Conservation (phyloP, 2,797 vertebrate species). For the Gambelia wislizenii region DNA sequence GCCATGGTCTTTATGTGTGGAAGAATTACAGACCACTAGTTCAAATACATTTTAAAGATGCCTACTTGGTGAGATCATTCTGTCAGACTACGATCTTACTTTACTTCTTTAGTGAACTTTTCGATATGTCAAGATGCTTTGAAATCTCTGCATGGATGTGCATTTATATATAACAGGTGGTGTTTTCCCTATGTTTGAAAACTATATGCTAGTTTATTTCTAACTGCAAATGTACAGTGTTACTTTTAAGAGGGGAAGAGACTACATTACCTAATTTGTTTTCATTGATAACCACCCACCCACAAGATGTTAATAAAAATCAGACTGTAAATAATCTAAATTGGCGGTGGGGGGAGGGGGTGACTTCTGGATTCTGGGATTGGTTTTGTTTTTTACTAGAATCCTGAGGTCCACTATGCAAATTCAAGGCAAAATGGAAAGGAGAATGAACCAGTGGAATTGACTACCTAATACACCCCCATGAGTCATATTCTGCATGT, state of each 20-base stretch:
- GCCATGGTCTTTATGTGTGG: background rate
- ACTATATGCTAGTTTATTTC: constrained; percentile 14
- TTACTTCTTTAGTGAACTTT: constrained; percentile 32
- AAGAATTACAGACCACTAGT: constrained; percentile 1
- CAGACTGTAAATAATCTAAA: background rate
- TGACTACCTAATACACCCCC: background rate
- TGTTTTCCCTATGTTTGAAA: constrained; percentile 41
- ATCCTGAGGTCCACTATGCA: background rate
- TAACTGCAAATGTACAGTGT: constrained; percentile 30
- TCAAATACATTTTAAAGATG: constrained; percentile 42
- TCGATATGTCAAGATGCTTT: constrained; percentile 21
- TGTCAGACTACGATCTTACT: constrained; percentile 9
- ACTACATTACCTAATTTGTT: constrained; percentile 5
- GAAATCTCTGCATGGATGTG: constrained; percentile 41
- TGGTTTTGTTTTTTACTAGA: background rate
- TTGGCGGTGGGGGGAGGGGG: background rate
- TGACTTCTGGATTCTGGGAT: background rate
- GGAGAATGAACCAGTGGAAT: background rate
- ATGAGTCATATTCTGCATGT: background rate
- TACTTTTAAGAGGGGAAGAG: constrained; percentile 8
- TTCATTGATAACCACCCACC: constrained; percentile 2
- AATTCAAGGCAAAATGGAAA: background rate
- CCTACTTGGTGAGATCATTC: constrained; percentile 32
- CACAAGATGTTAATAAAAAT: constrained; percentile 39
- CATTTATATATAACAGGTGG: constrained; percentile 31